Base-by-base conservation (phyloP, 1,140 invertebrate genomes). In the Bombus balteatus region DNA sequence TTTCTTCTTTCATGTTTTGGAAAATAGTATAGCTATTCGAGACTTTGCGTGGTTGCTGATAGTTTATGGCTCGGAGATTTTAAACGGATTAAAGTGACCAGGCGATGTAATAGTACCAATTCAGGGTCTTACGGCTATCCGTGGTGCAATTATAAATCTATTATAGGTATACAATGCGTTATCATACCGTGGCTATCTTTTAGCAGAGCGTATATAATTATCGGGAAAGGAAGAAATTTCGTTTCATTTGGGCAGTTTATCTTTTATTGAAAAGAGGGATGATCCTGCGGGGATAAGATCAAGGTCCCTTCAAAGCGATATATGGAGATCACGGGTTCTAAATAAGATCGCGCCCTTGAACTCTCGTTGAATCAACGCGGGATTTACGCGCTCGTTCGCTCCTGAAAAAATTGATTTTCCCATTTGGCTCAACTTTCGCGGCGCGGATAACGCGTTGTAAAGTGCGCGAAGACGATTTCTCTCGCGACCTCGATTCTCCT, bases 401-500 rank as follows among this genome's bases (percentile, higher is more conserved):
- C 41, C 65, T 13, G 28, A 74, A 78, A 65, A 86, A 88, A 47
- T 75, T 78, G 78, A 70, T 57, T 80, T 53, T 53, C 53, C 76
- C 76, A 53, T 84, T 84, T 72, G 83, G 68, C 83, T 75, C 79
- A 74, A 85, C 65, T 72, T 41, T 76, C 37, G 62, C 41, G 41
- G 18, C 47, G 12, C 43, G 76, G 47, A 71, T 88, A 75, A 88
- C 80, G 88, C 87, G 74, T 66, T 37, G 83, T 59, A 84, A 82
- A 77, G 66, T 62, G 68, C 75, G 68, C 47, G 65, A 73, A 73
- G 80, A 87, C 80, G 86, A 90, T 87, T 88, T 65, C 78, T 71
- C 47, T 68, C 71, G 73, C 82, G 89, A 89, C 86, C 88, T 72
- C 89, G 86, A 90, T 90, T 89, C 71, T 65, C 25, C 75, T 77